Base-by-base conservation (phyloP, 2,113 vertebrate genomes). In the Tympanuchus pallidicinctus region DNA sequence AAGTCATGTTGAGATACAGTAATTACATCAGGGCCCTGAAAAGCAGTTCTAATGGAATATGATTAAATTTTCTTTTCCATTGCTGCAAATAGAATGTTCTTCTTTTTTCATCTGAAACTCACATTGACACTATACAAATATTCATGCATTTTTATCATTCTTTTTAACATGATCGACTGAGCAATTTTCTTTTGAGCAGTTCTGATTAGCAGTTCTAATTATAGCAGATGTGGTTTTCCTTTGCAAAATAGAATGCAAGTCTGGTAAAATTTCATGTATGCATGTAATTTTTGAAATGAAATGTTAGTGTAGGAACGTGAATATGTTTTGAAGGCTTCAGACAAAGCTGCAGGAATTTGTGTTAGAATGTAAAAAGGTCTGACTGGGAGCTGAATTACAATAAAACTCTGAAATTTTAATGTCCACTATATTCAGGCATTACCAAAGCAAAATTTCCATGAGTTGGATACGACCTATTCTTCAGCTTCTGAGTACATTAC, bases 121-220 rank as follows among this genome's bases (percentile, higher is more conserved):
- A 5, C n/a, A 77, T 54, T 81, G 74, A 59, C 43, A 60, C 47
- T 60, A 8, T 28, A 69, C 30, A 92, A 89, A 52, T 18, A 80
- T 56, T 18, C 24, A 24, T 22, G 24, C 19, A n/a, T 70, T 89
- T 93, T 79, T 72, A 65, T 86, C 76, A 42, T 8, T 73, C 47
- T 56, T 82, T 93, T 88, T 86, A 88, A 89, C 30, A 25, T n/a
- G 27, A 45, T 1, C 2, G 69, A 36, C 24, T 75, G 78, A 88
- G 28, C 40, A 63, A 86, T 81, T 95, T 90, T 47, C 28, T 86
- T 91, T 47, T 81, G n/a, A 90, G 64, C 20, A 64, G 48, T 34
- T 93, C 77, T 90, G 73, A 61, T 84, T 66, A 32, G 56, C 28
- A 32, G 30, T 67, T 93, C 77, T 90, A 76, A 63, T 84, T 63